Evolutionary conservation across 2,797 vertebrate genomes (phyloP), one percentile per base, ranked within the genome.

Genomic region (Notamacropus eugenii): DNA sequence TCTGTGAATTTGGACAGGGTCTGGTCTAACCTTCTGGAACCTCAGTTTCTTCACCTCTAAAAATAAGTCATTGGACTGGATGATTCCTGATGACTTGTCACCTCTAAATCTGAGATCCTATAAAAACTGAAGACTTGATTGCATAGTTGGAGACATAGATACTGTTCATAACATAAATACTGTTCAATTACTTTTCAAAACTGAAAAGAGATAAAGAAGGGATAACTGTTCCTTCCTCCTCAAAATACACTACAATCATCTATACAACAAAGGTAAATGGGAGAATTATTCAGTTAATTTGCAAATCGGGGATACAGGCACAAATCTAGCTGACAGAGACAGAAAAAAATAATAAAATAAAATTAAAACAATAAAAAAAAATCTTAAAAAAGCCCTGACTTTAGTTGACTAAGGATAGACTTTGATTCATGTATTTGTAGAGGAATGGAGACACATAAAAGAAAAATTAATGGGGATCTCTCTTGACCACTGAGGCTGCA

Each of bases 331-430:
- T 92, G 59, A 94, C 54, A 46, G 67, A 54, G 4, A 14, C 27
- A 93, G 74, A 28, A 11, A 12, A 50, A 92, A 58, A 57, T 87
- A 87, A 55, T 93, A 82, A 91, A 94, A 28, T 74, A 94, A 96
- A 91, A 94, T 31, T 74, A 94, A 96, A 93, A 92, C 94, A 13
- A n/a, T 58, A 28, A 94, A 52, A 93, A 95, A 90, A 91, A 50
- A 11, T 29, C 91, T 54, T 94, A 96, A 28, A 92, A 96, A 95
- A 58, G 95, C 95, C 19, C 10, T 95, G 54, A 93, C 55, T 13
- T n/a, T 16, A 55, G 13, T 50, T 0, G 0, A 55, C 56, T 92
- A 95, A 92, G 91, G 28, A 54, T 93, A 91, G 93, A 93, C 90
- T 95, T n/a, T 40, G 91, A 9, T 50, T 87, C 74, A 27, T 50